Conservation (phyloP, 2,113 vertebrate species). For the Oreocharis arfaki region DNA sequence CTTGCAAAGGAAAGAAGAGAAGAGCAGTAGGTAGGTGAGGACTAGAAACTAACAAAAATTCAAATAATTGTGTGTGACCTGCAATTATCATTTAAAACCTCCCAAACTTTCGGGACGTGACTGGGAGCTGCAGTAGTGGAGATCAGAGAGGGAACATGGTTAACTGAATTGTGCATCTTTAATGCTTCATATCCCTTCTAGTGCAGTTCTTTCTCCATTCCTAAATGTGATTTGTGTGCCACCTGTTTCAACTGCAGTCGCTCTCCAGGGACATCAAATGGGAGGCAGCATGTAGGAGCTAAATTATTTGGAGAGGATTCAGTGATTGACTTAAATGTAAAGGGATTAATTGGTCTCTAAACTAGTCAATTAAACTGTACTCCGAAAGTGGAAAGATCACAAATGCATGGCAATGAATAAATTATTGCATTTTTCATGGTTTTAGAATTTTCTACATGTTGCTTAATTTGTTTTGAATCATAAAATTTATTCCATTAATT, state of each 20-base stretch:
- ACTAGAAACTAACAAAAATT: not conserved
- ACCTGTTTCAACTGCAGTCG: conserved; percentile 47
- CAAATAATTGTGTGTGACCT: not conserved
- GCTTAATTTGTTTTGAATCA: conserved; percentile 61
- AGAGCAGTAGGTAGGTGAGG: not conserved
- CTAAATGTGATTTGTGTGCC: conserved; percentile 52
- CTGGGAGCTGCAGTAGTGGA: not conserved
- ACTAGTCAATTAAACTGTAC: conserved; percentile 81
- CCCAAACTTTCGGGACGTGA: not conserved
- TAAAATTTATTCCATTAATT: conserved; percentile 51
- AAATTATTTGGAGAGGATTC: conserved; percentile 74
- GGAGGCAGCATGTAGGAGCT: conserved; percentile 46
- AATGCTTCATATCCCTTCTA: conserved; percentile 9
- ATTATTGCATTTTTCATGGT: conserved; percentile 75
- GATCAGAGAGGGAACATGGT: not conserved
- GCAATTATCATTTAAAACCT: not conserved
- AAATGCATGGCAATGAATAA: conserved; percentile 78
- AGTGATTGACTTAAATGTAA: conserved; percentile 86
- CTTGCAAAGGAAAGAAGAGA: not conserved
- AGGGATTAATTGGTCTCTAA: conserved; percentile 82
- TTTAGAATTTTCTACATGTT: conserved; percentile 64
- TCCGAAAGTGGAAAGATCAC: conserved; percentile 79
- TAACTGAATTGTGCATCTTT: conserved; percentile 7
- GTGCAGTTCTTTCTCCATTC: conserved; percentile 33
- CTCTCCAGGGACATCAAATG: conserved; percentile 63